Conservation (phyloP, 2,888 invertebrate species). For the Opisthograptis luteolata region DNA sequence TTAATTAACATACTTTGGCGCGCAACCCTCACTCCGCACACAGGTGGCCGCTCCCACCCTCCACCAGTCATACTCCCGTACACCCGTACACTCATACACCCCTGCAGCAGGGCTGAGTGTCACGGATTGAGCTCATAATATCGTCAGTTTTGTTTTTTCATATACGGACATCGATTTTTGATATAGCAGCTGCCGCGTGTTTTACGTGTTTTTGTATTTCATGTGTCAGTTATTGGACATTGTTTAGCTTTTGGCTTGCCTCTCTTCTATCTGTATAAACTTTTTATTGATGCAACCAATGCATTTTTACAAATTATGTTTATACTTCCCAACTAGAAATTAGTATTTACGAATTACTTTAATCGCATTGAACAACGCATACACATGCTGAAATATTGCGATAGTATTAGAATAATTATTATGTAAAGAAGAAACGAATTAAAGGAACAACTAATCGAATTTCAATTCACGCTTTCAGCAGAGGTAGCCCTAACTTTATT, state of each 20-base stretch:
- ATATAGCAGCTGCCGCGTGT: conserved; percentile 21
- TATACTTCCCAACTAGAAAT: no score
- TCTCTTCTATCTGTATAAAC: neutral
- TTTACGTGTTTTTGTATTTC: neutral
- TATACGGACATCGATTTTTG: conserved; percentile 22
- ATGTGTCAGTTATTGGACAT: conserved; percentile 3
- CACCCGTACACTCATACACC: conserved; percentile 37
- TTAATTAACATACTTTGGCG: conserved; percentile 84
- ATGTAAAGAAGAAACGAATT: no score
- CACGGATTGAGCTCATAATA: conserved; percentile 37
- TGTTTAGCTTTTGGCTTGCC: neutral
- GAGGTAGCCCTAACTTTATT: conserved; percentile 19
- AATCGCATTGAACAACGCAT: no score
- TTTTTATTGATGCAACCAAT: neutral
- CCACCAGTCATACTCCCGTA: conserved; percentile 22
- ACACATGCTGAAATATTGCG: no score
- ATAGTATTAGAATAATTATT: no score
- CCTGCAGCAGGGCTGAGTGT: conserved; percentile 48
- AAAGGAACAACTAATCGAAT: no score
- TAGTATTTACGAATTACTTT: no score
- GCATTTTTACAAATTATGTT: no score
- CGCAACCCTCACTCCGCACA: conserved; percentile 65
- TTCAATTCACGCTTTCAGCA: no score
- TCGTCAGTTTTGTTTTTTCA: conserved; percentile 21
- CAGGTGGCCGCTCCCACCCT: conserved; percentile 66